phyloP scores from a whole-genome alignment of 2,888 invertebrate species.

The Drosophila fungiperda region DNA sequence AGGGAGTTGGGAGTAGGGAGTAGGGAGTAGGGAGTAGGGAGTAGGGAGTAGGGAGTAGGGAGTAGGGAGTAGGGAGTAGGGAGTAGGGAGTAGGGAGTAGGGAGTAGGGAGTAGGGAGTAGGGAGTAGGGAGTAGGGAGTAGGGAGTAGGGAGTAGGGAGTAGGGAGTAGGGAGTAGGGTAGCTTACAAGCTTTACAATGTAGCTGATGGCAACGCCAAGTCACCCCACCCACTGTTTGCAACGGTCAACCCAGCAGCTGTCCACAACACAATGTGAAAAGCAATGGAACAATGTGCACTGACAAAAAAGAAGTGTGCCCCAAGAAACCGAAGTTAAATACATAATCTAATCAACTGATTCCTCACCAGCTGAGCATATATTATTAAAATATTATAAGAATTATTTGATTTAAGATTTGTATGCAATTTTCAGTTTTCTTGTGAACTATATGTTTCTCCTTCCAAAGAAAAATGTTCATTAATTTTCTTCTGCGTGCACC shows the following conservation, averaged over 20 bases:
- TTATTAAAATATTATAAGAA: background rate
- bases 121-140: background rate
- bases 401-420: background rate
- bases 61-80: too few relatives aligned
- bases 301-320: background rate
- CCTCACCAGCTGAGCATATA: background rate
- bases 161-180: too few relatives aligned
- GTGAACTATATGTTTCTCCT: background rate
- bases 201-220: background rate
- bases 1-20: too few relatives aligned
- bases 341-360: background rate
- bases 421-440: background rate
- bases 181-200: background rate
- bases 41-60: too few relatives aligned
- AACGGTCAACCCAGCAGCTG: slow-evolving; percentile 15
- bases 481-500: background rate
- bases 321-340: background rate
- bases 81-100: too few relatives aligned
- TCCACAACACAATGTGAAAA: background rate
- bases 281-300: background rate
- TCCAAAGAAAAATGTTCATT: background rate
- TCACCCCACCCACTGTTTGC: background rate
- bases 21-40: too few relatives aligned
- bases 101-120: too few relatives aligned
- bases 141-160: background rate